A percentile compares a stretch with the other conserved stretches of the same genome.
These are phyloP conservation scores for Dryadula phaetusa DNA, from an alignment of 2,888 invertebrate genomes.

Conservation along the genomic window DNA sequence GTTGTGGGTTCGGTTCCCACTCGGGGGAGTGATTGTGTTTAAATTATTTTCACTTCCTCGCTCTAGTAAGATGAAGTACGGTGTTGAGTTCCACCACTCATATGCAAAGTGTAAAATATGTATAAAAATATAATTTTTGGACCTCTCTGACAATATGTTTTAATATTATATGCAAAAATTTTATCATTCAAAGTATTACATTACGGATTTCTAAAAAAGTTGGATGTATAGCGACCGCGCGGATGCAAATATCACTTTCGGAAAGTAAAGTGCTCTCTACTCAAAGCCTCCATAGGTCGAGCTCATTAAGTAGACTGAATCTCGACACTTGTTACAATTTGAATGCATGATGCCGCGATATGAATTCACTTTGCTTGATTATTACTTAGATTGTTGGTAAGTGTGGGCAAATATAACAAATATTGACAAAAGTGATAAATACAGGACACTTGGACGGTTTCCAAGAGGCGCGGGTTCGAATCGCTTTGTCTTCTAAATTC, in stretches of 20 bases:
- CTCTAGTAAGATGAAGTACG: no score
- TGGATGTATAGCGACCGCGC: constrained; percentile 10
- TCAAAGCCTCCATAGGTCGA: constrained; percentile 32
- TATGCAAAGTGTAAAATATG: no score
- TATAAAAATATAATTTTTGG: no score
- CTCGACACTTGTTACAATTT: constrained; percentile 24
- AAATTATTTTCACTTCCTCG: no score
- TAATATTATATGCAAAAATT: not conserved
- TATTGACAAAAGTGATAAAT: no score
- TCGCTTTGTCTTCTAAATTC: no score
- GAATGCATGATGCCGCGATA: constrained; percentile 1
- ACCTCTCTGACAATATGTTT: no score
- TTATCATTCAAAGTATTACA: not conserved
- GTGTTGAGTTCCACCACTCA: no score
- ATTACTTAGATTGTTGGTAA: not conserved
- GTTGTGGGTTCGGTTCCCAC: no score
- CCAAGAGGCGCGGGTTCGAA: no score
- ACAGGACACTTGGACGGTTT: no score
- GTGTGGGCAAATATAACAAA: not conserved
- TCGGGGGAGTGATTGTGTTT: no score
- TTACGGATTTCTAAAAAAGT: constrained; percentile 21
- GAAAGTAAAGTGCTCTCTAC: constrained; percentile 31
- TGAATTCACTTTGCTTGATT: constrained; percentile 5
- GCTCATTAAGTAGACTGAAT: constrained; percentile 32
- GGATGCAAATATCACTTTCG: constrained; percentile 32